Percentiles rank a stretch among this genome's conserved stretches.
phyloP scores from a whole-genome alignment of 1,140 invertebrate species.

The Dinothrombium tinctorium region DNA sequence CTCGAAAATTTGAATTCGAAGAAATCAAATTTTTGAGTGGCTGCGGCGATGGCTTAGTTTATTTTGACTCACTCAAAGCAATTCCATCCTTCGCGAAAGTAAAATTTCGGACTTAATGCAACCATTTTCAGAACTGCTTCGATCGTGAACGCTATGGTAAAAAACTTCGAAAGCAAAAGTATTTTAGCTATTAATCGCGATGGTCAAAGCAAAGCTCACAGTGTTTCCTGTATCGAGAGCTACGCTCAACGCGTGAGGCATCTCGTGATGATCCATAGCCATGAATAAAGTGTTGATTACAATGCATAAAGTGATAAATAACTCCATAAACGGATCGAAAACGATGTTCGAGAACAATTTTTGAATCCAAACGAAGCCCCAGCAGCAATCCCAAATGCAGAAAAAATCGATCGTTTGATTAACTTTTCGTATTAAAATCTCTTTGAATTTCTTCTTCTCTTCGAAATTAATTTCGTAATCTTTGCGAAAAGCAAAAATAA shows the following conservation, averaged over 20 bases:
- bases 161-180: background rate
- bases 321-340: constrained; percentile 90
- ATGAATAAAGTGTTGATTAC: constrained; percentile 94
- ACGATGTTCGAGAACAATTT: constrained; percentile 70
- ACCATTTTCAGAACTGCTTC: constrained; percentile 87
- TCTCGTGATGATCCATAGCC: constrained; percentile 86
- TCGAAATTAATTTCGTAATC: too few species aligned
- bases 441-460: constrained; percentile 69
- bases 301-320: constrained; percentile 94
- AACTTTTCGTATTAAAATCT: constrained; percentile 44
- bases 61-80: too few species aligned
- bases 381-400: constrained; percentile 91
- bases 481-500: too few species aligned
- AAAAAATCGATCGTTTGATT: constrained; percentile 66
- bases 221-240: constrained; percentile 78
- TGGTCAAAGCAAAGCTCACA: constrained; percentile 33
- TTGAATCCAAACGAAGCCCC: constrained; percentile 67
- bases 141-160: constrained; percentile 53
- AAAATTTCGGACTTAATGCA: constrained; percentile 86
- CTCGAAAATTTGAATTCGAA: too few species aligned
- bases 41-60: too few species aligned
- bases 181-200: background rate
- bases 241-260: constrained; percentile 58
- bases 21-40: too few species aligned
- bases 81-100: constrained; percentile 98